Evolutionary conservation across 2,797 vertebrate species (phyloP).

Genomic region (Acipenser transmontanus): DNA sequence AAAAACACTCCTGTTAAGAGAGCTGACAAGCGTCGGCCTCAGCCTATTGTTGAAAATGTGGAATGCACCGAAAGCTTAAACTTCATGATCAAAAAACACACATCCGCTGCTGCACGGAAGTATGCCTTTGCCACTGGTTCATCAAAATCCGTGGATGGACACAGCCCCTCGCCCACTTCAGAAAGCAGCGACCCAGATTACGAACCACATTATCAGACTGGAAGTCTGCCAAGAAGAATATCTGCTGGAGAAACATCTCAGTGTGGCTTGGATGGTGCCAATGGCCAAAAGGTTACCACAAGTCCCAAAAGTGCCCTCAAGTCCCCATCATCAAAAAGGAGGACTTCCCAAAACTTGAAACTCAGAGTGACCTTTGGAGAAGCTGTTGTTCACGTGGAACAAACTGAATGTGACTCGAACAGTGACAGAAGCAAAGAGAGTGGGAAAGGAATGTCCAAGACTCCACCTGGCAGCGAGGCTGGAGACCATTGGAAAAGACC

Average conservation of each 20-base stretch:
- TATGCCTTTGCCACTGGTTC: constrained; percentile 70
- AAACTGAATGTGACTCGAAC: constrained; percentile 45
- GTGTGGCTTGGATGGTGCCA: constrained; percentile 37
- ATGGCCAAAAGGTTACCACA: constrained; percentile 72
- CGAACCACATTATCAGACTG: constrained; percentile 50
- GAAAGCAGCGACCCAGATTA: constrained; percentile 73
- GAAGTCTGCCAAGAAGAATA: constrained; percentile 36
- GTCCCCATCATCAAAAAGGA: constrained; percentile 88
- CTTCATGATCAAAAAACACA: constrained; percentile 74
- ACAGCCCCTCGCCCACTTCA: constrained; percentile 78
- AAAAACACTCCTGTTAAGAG: constrained; percentile 57
- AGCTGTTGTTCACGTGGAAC: constrained; percentile 78
- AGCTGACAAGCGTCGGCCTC: constrained; percentile 73
- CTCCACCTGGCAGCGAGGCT: constrained; percentile 48
- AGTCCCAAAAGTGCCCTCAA: constrained; percentile 97
- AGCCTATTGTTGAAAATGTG: constrained; percentile 72
- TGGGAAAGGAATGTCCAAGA: constrained; percentile 48
- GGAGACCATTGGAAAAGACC: constrained; percentile 71
- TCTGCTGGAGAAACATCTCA: constrained; percentile 43
- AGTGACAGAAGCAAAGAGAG: constrained; percentile 63
- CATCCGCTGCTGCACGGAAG: constrained; percentile 64
- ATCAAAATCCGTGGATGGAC: constrained; percentile 75
- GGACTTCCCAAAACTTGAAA: constrained; percentile 87
- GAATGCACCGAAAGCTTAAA: constrained; percentile 66
- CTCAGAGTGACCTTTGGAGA: constrained; percentile 95